Evolutionary conservation across 2,797 vertebrate species (phyloP), one percentile per base, ranked within the genome.

Genomic region (Sciurus vulgaris): DNA sequence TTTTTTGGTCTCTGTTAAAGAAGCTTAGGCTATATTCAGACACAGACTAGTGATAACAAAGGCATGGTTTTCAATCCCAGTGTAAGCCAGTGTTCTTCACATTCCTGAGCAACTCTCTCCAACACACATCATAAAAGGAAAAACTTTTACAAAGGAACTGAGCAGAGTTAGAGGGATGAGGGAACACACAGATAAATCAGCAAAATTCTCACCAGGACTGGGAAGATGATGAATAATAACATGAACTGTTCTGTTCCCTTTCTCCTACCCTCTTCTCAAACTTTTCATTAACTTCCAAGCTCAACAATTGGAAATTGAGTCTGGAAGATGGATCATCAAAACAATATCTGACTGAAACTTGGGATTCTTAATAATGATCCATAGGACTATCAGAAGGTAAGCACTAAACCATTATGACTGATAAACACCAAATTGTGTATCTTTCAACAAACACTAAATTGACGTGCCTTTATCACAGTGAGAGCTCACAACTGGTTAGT

Each of bases 1-100:
- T 49, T 79, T 82, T 81, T 85, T 91, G 28, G 1, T 12, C 30
- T 83, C 65, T 82, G 6, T 41, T 65, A 85, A 3, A 93, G 54
- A 94, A 81, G 35, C 9, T 26, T 67, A 73, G 70, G 61, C 51
- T 83, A 10, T 88, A 33, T 91, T 54, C 41, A 91, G 81, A 93
- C 30, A 54, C 69, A 59, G 63, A 49, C 3, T n/a, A 35, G n/a
- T 63, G 59, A 91, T 72, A 33, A 44, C 41, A 76, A 81, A 59
- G 10, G 44, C 13, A 89, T 89, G 12, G 9, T n/a, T 70, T 54
- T 82, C 17, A 73, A 8, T 9, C 7, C 56, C 61, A 22, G 2
- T 79, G 5, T 78, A 63, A 59, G 15, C 5, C 24, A n/a, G 3
- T 26, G 5, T 17, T 44, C 38, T 93, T 86, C 47, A 81, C 33